Base-by-base conservation (phyloP, 1,140 invertebrate genomes). In the Drosophila orosa region DNA sequence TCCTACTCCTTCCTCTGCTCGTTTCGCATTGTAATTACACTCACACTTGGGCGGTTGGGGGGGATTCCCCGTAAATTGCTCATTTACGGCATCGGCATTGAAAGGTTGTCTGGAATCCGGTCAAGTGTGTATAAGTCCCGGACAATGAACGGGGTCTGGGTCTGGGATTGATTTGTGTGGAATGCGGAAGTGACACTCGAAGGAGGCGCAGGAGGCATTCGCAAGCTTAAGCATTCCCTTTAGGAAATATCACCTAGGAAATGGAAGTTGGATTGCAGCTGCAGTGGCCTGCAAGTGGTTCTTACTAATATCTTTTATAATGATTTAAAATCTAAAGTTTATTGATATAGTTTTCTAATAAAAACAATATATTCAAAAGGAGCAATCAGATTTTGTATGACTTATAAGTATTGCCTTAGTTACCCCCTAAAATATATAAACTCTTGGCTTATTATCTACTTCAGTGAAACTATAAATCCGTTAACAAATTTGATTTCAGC, bases 401-500 rank as follows among this genome's bases (percentile, higher is more conserved):
- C n/a, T n/a, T n/a, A n/a, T n/a, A n/a, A n/a, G n/a, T n/a, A 31
- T 31, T 3, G n/a, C n/a, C 7, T 29, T 29, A 29, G 27, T 7
- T 29, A 29, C 27, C 0, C 25, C 27, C 8, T 9, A 8, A 17
- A 9, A 24, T 15, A 15, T 22, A 12, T 15, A 13, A 19, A 25
- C 8, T 27, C 6, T 12, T 56, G 0, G 5, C 7, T 3, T 12
- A n/a, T 9, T 47, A 29, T 40, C 13, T 62, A 25, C 27, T 17
- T 10, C 2, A 12, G 45, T 19, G 29, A 29, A 50, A 52, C 62
- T 45, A 68, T 69, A 47, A 57, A 47, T 71, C 33, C 42, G 10
- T 71, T 71, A 42, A 40, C 65, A 69, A 58, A 69, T 71, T 71
- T 57, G 42, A 69, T 69, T 69, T 47, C 22, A 31, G 33, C 25